Evolutionary conservation across 2,888 invertebrate species (phyloP).

Genomic region (Aphrophora alni): DNA sequence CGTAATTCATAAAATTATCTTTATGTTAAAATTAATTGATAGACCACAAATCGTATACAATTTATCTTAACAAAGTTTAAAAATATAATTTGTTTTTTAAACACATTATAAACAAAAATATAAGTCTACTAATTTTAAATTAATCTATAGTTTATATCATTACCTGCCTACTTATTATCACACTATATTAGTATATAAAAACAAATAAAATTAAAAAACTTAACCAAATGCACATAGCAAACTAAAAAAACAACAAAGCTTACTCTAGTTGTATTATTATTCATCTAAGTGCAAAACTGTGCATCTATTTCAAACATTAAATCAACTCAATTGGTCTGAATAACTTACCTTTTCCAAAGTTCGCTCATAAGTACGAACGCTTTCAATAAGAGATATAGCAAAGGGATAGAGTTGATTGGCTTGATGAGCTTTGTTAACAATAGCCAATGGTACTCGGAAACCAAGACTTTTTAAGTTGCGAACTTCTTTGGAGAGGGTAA

Average conservation of each 20-base stretch:
- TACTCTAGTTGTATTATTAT: background rate
- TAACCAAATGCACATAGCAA: background rate
- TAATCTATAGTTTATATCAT: too few species aligned
- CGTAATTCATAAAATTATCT: too few species aligned
- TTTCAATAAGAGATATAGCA: constrained; percentile 97
- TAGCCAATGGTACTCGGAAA: constrained; percentile 92
- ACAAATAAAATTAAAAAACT: too few species aligned
- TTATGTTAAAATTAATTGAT: too few species aligned
- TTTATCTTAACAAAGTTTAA: too few species aligned
- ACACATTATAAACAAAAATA: too few species aligned
- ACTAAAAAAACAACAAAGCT: background rate
- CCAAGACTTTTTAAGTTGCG: constrained; percentile 66
- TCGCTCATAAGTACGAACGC: constrained; percentile 95
- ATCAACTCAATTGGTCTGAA: background rate
- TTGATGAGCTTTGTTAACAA: constrained; percentile 99
- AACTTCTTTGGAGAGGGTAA: constrained; percentile 96
- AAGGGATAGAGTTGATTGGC: constrained; percentile 98
- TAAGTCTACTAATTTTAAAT: too few species aligned
- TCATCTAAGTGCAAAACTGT: background rate
- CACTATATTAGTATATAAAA: too few species aligned
- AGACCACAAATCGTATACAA: too few species aligned
- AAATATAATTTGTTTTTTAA: too few species aligned
- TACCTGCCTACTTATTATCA: too few species aligned
- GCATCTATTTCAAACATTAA: background rate
- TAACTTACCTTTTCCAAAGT: constrained; percentile 90